Conservation (phyloP, 1,140 invertebrate genomes). For the Neodiprion lecontei region DNA sequence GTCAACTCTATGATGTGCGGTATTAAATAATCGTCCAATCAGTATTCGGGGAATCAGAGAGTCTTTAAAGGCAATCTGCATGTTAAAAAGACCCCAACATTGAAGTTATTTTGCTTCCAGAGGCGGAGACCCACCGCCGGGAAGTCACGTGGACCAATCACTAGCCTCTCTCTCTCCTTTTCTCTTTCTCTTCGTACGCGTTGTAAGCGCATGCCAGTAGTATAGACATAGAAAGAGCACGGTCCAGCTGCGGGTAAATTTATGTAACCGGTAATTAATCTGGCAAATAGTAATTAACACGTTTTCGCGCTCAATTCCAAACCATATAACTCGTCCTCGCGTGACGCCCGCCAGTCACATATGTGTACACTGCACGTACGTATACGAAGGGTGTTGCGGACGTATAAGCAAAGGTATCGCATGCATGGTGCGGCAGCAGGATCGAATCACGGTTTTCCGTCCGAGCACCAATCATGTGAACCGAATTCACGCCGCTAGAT, state of each 20-base stretch:
- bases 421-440: no score
- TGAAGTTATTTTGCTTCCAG: conserved; percentile 30
- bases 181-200: conserved; percentile 25
- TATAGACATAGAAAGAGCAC: background rate
- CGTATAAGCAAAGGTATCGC: no score
- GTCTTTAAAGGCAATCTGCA: conserved; percentile 59
- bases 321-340: conserved; percentile 9
- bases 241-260: conserved; percentile 24
- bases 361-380: no score
- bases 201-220: no score
- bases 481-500: no score
- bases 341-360: background rate
- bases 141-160: conserved; percentile 22
- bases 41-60: conserved; percentile 53
- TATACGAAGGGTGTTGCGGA: no score
- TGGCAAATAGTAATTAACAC: conserved; percentile 34
- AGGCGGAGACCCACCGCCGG: conserved; percentile 42
- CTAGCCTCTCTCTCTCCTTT: conserved; percentile 30
- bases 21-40: conserved; percentile 60
- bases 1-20: conserved; percentile 33
- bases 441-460: no score
- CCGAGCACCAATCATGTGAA: no score
- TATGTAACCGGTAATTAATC: conserved; percentile 38
- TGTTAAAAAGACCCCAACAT: conserved; percentile 61
- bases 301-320: conserved; percentile 12